These are phyloP conservation scores for Mastigias papua DNA, from an alignment of 30 jellyfish, hydroid and myxozoan genomes.

Conservation along the genomic window DNA sequence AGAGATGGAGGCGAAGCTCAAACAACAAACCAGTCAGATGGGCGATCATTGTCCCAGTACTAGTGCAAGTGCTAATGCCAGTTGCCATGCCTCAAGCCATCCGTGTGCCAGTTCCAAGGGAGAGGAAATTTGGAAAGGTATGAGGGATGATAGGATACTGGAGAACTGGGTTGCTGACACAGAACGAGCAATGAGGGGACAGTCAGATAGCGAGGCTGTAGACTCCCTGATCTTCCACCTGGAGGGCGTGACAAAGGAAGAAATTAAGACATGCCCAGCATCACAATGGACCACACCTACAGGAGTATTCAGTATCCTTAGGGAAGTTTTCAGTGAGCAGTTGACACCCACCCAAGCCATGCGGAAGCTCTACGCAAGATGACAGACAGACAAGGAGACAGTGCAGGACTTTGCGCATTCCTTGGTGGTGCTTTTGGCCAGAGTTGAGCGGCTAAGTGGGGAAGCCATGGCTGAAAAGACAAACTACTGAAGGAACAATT, in stretches of 20 bases:
- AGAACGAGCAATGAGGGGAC: background rate
- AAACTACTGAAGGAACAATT: background rate
- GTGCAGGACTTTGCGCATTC: background rate
- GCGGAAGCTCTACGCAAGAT: background rate
- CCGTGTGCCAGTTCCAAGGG: background rate
- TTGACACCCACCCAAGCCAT: background rate
- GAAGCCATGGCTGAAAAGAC: background rate
- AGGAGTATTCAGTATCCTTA: background rate
- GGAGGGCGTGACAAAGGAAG: background rate
- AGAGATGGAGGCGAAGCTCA: background rate
- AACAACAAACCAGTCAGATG: background rate
- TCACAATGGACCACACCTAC: background rate
- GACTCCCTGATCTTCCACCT: background rate
- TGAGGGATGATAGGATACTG: background rate
- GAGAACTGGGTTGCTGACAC: background rate
- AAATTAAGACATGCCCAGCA: background rate
- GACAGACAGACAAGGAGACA: background rate
- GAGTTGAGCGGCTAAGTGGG: background rate
- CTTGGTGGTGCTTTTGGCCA: background rate
- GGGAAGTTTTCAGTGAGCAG: background rate
- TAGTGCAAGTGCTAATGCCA: too few relatives aligned
- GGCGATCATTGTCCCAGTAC: background rate
- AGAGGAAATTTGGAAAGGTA: background rate
- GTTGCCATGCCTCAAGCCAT: background rate
- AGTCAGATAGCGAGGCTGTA: background rate